Percentiles rank a stretch among this genome's conserved stretches.
phyloP scores from a whole-genome alignment of 2,797 vertebrate species.

The Molossus alvarezi region DNA sequence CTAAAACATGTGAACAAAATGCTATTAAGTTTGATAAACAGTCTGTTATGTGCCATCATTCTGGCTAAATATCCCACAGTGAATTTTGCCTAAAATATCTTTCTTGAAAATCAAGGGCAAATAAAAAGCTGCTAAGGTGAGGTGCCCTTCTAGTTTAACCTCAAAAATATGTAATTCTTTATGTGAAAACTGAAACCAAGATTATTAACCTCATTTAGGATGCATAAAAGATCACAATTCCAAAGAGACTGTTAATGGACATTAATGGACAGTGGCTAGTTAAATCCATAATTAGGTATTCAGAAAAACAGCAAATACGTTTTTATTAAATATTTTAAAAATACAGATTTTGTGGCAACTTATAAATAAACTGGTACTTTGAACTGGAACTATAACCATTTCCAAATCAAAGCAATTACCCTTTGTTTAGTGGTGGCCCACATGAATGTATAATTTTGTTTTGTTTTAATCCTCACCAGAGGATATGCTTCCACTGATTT shows the following conservation, averaged over 20 bases:
- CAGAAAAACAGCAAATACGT: conserved; percentile 48
- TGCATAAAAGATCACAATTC: conserved; percentile 4
- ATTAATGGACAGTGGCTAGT: not conserved
- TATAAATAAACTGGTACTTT: conserved; percentile 49
- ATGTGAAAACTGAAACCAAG: conserved; percentile 57
- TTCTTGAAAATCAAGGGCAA: conserved; percentile 56
- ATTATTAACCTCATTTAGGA: conserved; percentile 1
- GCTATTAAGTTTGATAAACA: conserved; percentile 11
- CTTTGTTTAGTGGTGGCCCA: conserved; percentile 10
- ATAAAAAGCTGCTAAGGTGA: not conserved
- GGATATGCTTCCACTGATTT: not conserved
- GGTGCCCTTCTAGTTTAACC: conserved; percentile 25
- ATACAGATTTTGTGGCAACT: conserved; percentile 47
- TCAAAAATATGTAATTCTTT: conserved; percentile 59
- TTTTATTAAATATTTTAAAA: conserved; percentile 78
- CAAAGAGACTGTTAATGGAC: not conserved
- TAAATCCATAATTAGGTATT: conserved; percentile 54
- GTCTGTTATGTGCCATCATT: not conserved
- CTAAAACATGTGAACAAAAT: conserved; percentile 43
- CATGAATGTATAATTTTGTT: conserved; percentile 53
- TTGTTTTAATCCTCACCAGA: conserved; percentile 9
- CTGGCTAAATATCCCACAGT: not conserved
- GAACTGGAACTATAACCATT: conserved; percentile 40
- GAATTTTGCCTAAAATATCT: conserved; percentile 45
- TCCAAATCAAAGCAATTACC: conserved; percentile 35